A percentile compares a stretch with the other conserved stretches of the same genome.
phyloP scores from a whole-genome alignment of 2,113 vertebrate genomes.

The Tachycineta bicolor region DNA sequence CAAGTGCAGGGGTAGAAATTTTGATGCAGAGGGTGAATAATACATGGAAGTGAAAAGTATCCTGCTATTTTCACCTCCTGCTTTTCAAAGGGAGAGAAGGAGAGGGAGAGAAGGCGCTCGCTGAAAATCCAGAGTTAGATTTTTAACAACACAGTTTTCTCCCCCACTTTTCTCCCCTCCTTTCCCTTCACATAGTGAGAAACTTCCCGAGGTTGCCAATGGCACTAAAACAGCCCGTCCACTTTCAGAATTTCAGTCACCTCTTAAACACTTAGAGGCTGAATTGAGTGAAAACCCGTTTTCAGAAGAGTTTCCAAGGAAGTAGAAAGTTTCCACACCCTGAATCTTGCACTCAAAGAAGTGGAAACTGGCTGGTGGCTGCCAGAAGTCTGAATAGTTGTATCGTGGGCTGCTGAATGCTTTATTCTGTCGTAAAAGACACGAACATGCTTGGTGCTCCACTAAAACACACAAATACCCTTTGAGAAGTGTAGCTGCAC shows the following conservation, averaged over 20 bases:
- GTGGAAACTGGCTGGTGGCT: slow-evolving; percentile 71
- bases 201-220: slow-evolving; percentile 72
- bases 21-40: slow-evolving; percentile 44
- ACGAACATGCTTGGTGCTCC: slow-evolving; percentile 60
- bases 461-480: slow-evolving; percentile 56
- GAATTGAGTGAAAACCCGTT: slow-evolving; percentile 82
- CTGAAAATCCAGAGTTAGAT: slow-evolving; percentile 52
- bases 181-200: slow-evolving; percentile 71
- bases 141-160: slow-evolving; percentile 70
- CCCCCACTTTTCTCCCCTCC: slow-evolving; percentile 29
- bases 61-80: slow-evolving; percentile 59
- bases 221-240: slow-evolving; percentile 69
- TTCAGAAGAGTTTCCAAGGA: slow-evolving; percentile 84
- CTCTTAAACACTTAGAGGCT: slow-evolving; percentile 83
- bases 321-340: slow-evolving; percentile 85
- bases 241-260: slow-evolving; percentile 82
- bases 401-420: slow-evolving; percentile 63
- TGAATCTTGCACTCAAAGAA: slow-evolving; percentile 75
- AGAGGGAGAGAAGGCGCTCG: slow-evolving; percentile 48
- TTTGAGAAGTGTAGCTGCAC: slow-evolving; percentile 44
- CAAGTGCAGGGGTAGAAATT: not conserved
- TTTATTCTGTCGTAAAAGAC: slow-evolving; percentile 68
- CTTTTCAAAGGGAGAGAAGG: slow-evolving; percentile 39
- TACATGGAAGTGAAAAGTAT: slow-evolving; percentile 65
- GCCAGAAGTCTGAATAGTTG: slow-evolving; percentile 75